Evolutionary conservation across 1,140 invertebrate genomes (phyloP).

Genomic region (Drosophila bifasciata): DNA sequence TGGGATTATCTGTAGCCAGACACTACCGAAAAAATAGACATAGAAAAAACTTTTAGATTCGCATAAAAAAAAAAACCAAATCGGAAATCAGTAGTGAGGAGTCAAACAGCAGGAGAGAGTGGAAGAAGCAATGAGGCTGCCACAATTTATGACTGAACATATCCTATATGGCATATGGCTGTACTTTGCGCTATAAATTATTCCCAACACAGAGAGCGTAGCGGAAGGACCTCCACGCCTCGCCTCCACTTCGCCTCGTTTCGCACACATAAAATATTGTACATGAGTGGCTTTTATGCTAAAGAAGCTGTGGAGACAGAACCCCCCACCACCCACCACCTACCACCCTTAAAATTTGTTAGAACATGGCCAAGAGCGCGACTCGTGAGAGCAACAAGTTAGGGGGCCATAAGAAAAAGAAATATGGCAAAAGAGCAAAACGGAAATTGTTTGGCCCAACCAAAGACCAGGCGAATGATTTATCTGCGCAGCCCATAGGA

Average conservation of each 20-base stretch:
- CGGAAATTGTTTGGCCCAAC: constrained; percentile 60
- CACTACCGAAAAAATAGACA: constrained; percentile 38
- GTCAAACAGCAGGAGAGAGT: constrained; percentile 21
- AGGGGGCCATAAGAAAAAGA: constrained; percentile 15
- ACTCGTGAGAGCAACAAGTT: constrained; percentile 56
- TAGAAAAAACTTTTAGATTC: constrained; percentile 42
- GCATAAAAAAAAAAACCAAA: constrained; percentile 57
- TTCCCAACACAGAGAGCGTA: constrained; percentile 14
- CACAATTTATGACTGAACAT: constrained; percentile 61
- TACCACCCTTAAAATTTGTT: constrained; percentile 31
- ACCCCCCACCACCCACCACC: background rate
- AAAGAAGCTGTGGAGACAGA: constrained; percentile 35
- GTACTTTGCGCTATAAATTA: constrained; percentile 58
- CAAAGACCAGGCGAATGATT: constrained; percentile 34
- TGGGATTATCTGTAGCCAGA: no score
- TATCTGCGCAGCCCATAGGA: constrained; percentile 12
- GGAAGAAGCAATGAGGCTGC: constrained; percentile 56
- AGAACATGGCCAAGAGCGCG: background rate
- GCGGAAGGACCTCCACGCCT: constrained; percentile 16
- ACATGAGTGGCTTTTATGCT: constrained; percentile 62
- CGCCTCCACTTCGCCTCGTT: background rate
- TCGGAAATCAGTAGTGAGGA: constrained; percentile 46
- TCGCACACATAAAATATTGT: constrained; percentile 67
- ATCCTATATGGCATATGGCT: constrained; percentile 44
- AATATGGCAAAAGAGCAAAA: constrained; percentile 29